Conservation (phyloP, 2,888 invertebrate species). For the Noctua fimbriata region DNA sequence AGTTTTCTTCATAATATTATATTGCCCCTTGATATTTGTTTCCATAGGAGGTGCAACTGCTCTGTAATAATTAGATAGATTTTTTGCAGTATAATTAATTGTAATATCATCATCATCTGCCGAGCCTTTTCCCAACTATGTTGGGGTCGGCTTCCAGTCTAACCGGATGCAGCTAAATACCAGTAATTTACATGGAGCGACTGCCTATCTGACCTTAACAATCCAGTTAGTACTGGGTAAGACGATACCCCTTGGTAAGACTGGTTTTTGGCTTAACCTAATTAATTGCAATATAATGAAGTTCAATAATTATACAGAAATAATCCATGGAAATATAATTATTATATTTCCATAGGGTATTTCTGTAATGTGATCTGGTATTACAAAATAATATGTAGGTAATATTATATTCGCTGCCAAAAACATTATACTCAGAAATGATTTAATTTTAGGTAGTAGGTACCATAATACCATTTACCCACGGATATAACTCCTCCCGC, state of each 20-base stretch:
- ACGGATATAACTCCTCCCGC: background rate
- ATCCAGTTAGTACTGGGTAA: too few relatives aligned
- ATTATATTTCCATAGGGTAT: background rate
- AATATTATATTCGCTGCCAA: background rate
- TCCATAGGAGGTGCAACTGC: background rate
- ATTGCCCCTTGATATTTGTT: background rate
- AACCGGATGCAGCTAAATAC: too few relatives aligned
- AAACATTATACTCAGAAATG: background rate
- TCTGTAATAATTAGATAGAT: background rate
- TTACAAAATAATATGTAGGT: background rate
- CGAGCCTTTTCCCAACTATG: background rate
- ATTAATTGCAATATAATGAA: background rate
- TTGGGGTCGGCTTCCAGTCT: too few relatives aligned
- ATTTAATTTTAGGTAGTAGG: conserved; percentile 1
- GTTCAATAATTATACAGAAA: background rate
- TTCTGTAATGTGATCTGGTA: background rate
- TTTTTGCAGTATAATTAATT: background rate
- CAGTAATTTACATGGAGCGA: too few relatives aligned
- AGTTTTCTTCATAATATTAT: background rate
- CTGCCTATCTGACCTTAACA: too few relatives aligned
- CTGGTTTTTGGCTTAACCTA: too few relatives aligned
- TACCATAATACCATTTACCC: background rate
- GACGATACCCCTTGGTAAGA: too few relatives aligned
- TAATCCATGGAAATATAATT: background rate
- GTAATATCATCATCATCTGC: background rate